Evolutionary conservation across 2,888 invertebrate species (phyloP).

Genomic region (Limnephilus lunatus): DNA sequence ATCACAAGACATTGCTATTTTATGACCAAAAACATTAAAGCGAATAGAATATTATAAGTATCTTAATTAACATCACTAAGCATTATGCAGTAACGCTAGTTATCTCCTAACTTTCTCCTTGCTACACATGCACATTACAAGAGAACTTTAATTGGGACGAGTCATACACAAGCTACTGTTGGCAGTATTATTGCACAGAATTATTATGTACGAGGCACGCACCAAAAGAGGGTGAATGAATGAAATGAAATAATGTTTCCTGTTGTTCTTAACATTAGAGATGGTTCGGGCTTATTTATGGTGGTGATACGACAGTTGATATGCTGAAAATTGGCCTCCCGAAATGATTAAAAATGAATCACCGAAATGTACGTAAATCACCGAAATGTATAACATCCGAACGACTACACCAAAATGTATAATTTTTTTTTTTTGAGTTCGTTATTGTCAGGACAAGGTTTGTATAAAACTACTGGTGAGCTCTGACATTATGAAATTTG

Average conservation of each 20-base stretch:
- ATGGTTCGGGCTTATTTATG: slow-evolving; percentile 16
- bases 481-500: no score
- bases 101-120: neutral
- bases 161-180: neutral
- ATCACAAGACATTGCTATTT: neutral
- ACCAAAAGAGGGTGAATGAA: neutral
- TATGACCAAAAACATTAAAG: neutral
- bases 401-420: no score
- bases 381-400: no score
- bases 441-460: no score
- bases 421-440: no score
- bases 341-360: no score
- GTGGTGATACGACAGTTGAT: no score
- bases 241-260: neutral
- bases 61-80: neutral
- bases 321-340: no score
- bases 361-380: no score
- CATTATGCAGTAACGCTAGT: neutral
- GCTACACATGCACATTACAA: neutral
- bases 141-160: neutral
- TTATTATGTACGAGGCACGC: neutral
- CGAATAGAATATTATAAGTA: neutral
- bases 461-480: no score
- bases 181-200: neutral
- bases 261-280: slow-evolving; percentile 5